Evolutionary conservation across 2,888 invertebrate genomes (phyloP).

Genomic region (Tetheella fluctuosa): DNA sequence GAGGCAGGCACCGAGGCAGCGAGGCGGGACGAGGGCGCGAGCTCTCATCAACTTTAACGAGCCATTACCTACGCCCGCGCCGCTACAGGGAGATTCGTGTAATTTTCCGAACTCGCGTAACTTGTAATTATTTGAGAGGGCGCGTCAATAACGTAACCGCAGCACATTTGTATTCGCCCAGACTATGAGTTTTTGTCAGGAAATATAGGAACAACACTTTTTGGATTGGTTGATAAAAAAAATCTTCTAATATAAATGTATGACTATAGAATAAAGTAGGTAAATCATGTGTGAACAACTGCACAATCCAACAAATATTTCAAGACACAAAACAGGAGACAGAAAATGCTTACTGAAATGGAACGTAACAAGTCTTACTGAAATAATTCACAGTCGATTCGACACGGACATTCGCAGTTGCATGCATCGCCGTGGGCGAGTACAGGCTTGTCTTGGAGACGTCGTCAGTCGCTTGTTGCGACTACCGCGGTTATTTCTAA

Average conservation of each 20-base stretch:
- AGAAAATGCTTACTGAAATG: constrained; percentile 67
- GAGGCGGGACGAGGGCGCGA: constrained; percentile 59
- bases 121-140: constrained; percentile 79
- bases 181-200: constrained; percentile 44
- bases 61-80: constrained; percentile 67
- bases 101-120: constrained; percentile 78
- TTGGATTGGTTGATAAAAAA: neutral
- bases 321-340: constrained; percentile 64
- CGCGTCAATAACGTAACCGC: constrained; percentile 75
- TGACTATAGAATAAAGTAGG: neutral
- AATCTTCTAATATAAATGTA: neutral
- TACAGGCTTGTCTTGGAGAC: constrained; percentile 60
- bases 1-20: constrained; percentile 47
- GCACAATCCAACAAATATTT: constrained; percentile 60
- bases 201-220: neutral
- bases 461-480: constrained; percentile 53
- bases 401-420: constrained; percentile 65
- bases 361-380: constrained; percentile 65
- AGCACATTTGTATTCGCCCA: constrained; percentile 64
- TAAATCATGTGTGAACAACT: constrained; percentile 54
- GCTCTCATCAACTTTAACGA: constrained; percentile 83
- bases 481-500: constrained; percentile 72
- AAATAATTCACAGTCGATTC: constrained; percentile 78
- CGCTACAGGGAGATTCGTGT: constrained; percentile 64
- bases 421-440: constrained; percentile 62